Percentiles rank a stretch among this genome's conserved stretches.
phyloP scores from a whole-genome alignment of 2,888 invertebrate species.

The Saturnia pavonia region DNA sequence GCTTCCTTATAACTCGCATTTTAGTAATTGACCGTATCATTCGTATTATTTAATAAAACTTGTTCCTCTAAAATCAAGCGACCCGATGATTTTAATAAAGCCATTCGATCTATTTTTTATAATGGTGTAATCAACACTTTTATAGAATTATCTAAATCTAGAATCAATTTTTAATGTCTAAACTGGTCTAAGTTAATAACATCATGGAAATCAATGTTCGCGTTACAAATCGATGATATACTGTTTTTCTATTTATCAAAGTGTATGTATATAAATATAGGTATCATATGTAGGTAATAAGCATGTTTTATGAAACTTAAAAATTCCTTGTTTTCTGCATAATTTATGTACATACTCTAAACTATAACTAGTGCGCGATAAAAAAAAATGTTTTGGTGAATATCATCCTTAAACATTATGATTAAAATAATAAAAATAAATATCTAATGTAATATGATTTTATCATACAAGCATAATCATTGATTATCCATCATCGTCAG shows the following conservation, averaged over 20 bases:
- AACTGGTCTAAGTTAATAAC: not conserved
- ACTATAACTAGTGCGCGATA: not conserved
- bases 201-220: not conserved
- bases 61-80: slow-evolving; percentile 16
- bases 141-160: not conserved
- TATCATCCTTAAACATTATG: no score
- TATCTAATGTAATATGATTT: not conserved
- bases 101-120: not conserved
- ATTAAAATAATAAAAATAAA: not conserved
- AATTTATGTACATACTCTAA: not conserved
- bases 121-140: not conserved
- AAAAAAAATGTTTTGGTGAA: not conserved
- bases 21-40: slow-evolving; percentile 50
- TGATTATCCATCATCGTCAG: not conserved
- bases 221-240: not conserved
- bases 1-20: slow-evolving; percentile 50
- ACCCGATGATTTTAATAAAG: not conserved
- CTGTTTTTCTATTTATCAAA: not conserved
- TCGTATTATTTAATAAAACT: slow-evolving; percentile 7
- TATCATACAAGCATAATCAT: not conserved
- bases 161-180: not conserved
- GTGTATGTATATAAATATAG: not conserved
- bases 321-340: not conserved
- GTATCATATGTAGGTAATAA: not conserved
- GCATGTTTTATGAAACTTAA: not conserved